Evolutionary conservation across 2,797 vertebrate species (phyloP).

Genomic region (Cynodonichthys magdalenae): DNA sequence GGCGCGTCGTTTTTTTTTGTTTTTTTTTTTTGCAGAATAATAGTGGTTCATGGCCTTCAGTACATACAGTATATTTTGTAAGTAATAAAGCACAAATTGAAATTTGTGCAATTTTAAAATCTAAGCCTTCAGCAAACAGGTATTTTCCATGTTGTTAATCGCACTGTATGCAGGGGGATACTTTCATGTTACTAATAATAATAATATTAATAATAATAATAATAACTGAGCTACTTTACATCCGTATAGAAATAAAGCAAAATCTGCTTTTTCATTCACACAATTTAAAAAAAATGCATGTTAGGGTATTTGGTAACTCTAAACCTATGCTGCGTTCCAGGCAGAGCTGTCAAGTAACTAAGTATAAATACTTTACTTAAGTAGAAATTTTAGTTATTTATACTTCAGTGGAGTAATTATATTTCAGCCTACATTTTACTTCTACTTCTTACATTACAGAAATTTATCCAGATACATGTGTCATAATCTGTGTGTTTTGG

Average conservation of each 20-base stretch:
- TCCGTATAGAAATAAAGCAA: background rate
- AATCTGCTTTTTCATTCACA: background rate
- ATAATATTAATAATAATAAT: background rate
- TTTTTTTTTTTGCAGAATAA: conserved; percentile 18
- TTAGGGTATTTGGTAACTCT: too few relatives aligned
- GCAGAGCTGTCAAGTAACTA: too few relatives aligned
- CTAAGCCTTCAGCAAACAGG: conserved; percentile 32
- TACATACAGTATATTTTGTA: conserved; percentile 30
- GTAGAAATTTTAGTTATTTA: too few relatives aligned
- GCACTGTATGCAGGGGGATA: conserved; percentile 14
- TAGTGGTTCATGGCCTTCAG: conserved; percentile 24
- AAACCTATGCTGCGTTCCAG: too few relatives aligned
- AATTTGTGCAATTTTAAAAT: conserved; percentile 5
- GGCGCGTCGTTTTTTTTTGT: conserved; percentile 40
- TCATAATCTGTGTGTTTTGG: too few relatives aligned
- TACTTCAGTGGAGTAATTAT: too few relatives aligned
- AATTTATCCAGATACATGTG: too few relatives aligned
- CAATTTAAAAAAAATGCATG: too few relatives aligned
- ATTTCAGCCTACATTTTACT: too few relatives aligned
- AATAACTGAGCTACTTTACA: background rate
- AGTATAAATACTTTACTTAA: too few relatives aligned
- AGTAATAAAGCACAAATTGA: conserved; percentile 21
- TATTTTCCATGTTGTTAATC: background rate
- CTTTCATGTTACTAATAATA: too few relatives aligned
- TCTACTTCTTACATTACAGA: too few relatives aligned